Evolutionary conservation across 2,888 invertebrate species (phyloP).

Genomic region (Eristalis pertinax): DNA sequence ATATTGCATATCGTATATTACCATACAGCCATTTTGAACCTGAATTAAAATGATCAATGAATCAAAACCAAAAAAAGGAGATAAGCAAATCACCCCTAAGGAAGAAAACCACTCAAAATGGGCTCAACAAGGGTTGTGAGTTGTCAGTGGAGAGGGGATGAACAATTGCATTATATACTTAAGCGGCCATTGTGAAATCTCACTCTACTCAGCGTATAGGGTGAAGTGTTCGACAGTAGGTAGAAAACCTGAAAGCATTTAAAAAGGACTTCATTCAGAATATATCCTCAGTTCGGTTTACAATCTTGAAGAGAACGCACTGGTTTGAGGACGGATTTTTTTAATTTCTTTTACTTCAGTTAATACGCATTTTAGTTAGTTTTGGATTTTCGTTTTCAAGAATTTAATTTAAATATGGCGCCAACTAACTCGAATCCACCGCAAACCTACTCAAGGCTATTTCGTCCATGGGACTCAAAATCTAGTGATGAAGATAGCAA

Average conservation of each 20-base stretch:
- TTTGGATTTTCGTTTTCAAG: constrained; percentile 20
- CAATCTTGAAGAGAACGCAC: constrained; percentile 77
- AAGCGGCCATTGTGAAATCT: constrained; percentile 68
- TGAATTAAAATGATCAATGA: constrained; percentile 52
- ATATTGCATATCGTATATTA: constrained; percentile 4
- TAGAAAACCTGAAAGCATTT: constrained; percentile 74
- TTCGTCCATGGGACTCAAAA: constrained; percentile 85
- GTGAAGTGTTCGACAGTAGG: constrained; percentile 63
- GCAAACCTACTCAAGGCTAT: constrained; percentile 83
- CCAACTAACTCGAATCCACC: constrained; percentile 77
- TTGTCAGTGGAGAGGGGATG: constrained; percentile 63
- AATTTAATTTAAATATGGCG: constrained; percentile 44
- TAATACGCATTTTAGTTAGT: constrained; percentile 46
- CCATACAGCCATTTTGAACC: constrained; percentile 15
- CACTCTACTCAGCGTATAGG: constrained; percentile 56
- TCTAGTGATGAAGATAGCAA: constrained; percentile 68
- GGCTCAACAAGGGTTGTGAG: constrained; percentile 61
- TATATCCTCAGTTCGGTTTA: constrained; percentile 77
- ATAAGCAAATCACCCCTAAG: constrained; percentile 67
- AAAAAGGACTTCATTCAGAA: constrained; percentile 76
- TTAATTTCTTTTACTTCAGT: constrained; percentile 51
- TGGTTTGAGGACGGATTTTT: constrained; percentile 53
- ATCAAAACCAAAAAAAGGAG: constrained; percentile 43
- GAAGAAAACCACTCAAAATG: constrained; percentile 60
- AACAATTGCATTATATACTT: constrained; percentile 70